Evolutionary conservation across 2,888 invertebrate species (phyloP), one percentile per base, ranked within the genome.

Genomic region (Caenorhabditis japonica): DNA sequence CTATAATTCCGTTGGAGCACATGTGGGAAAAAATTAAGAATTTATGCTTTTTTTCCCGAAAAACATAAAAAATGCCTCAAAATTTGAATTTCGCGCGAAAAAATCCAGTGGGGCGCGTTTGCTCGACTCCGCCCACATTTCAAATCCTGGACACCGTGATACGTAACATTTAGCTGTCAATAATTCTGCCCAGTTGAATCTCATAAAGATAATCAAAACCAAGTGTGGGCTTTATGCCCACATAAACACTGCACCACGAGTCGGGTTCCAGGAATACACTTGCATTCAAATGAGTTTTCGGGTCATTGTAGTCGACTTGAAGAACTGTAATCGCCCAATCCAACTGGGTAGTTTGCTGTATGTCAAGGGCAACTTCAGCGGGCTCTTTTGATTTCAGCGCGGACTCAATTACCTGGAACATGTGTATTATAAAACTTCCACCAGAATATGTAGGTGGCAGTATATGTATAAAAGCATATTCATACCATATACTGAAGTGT

Each of bases 181-280:
- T 46, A 17, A 77, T 62, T 27, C 74, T 74, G 30, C 70, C 78
- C 2, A 78, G 23, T 52, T 78, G 75, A 55, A 78, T 74, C 41
- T 78, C 78, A 23, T 61, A 75, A 7, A 78, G 23, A 51, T 73
- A 78, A 17, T 70, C 73, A 34, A 76, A 75, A 19, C 73, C 75
- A 13, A 74, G n/a, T 23, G 34, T 59, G 4, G 78, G 78, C 7
- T 60, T 66, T 10, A 78, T 71, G 1, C 78, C 78, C 23, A 78
- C 36, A 36, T 78, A 78, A 4, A 78, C 78, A 27, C 75, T 75
- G 47, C 78, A 78, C 73, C 73, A 78, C 3, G 66, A 75, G 4
- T 43, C 46, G 4, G 68, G 51, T 13, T 30, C 59, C 15, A 76
- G 23, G 56, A 77, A 77, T n/a, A 39, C 47, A 5, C 69, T 72